A percentile compares a stretch with the other conserved stretches of the same genome.
Evolutionary conservation across 2,113 vertebrate genomes (phyloP).

Genomic region (Sitta europaea): DNA sequence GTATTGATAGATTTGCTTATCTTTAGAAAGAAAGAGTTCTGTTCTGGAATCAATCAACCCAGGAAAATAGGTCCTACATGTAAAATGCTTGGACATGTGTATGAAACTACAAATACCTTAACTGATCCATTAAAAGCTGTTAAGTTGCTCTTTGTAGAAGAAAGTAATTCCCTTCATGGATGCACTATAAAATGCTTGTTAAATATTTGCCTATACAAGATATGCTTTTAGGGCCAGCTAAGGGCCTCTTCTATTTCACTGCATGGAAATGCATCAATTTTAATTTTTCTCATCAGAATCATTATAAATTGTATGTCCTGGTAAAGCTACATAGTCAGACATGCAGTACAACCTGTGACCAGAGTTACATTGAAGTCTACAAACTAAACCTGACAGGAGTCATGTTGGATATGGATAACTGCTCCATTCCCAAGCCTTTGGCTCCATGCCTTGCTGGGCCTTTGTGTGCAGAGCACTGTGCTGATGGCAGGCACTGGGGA

Average conservation of each 20-base stretch:
- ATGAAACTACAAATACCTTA: background rate
- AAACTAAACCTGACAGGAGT: background rate
- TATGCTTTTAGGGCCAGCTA: background rate
- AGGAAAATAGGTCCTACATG: background rate
- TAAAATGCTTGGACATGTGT: background rate
- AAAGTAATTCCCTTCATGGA: background rate
- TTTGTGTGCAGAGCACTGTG: background rate
- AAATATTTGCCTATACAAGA: background rate
- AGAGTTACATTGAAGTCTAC: background rate
- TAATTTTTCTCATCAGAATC: background rate
- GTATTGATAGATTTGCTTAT: background rate
- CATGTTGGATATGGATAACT: background rate
- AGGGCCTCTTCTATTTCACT: background rate
- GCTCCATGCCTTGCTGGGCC: accelerated
- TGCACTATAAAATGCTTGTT: background rate
- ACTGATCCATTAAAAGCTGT: background rate
- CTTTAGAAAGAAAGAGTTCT: background rate
- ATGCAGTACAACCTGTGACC: background rate
- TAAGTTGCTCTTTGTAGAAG: background rate
- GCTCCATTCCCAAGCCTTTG: background rate
- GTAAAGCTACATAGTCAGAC: background rate
- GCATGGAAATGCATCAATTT: background rate
- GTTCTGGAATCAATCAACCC: background rate
- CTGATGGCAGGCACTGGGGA: background rate
- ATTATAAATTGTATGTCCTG: background rate